Percentiles rank a stretch among this genome's conserved stretches.
phyloP scores from a whole-genome alignment of 1,140 invertebrate species.

The Formica exsecta region DNA sequence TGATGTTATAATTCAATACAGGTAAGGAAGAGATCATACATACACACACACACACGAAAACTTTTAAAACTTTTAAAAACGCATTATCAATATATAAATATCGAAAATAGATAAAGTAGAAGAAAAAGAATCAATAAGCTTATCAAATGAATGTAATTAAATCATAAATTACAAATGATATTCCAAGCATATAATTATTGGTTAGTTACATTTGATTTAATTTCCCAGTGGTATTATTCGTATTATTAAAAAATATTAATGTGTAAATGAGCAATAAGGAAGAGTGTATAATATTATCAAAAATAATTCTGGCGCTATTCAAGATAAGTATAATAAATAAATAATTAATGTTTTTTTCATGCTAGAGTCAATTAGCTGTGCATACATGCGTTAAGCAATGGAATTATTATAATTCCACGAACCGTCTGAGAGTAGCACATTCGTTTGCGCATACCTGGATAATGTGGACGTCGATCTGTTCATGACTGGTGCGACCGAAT shows the following conservation, averaged over 20 bases:
- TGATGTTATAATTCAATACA: too few species aligned
- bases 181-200: neutral
- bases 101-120: neutral
- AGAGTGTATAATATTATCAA: slow-evolving; percentile 11
- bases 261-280: slow-evolving; percentile 6
- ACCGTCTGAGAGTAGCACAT: slow-evolving; percentile 39
- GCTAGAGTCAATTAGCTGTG: slow-evolving; percentile 9
- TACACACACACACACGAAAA: too few species aligned
- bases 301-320: slow-evolving; percentile 20
- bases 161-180: slow-evolving; percentile 6
- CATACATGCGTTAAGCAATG: slow-evolving; percentile 48
- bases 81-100: neutral
- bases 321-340: slow-evolving; percentile 50
- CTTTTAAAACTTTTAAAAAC: too few species aligned
- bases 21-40: too few species aligned
- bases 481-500: slow-evolving; percentile 76
- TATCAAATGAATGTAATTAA: neutral
- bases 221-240: slow-evolving; percentile 2
- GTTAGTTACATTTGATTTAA: slow-evolving; percentile 23
- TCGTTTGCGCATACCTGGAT: slow-evolving; percentile 80
- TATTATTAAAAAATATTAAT: neutral
- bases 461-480: slow-evolving; percentile 80
- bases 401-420: slow-evolving; percentile 55
- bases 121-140: neutral
- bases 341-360: neutral